Percentiles rank a stretch among this genome's conserved stretches.
Conservation (phyloP, 2,888 invertebrate genomes). For the Bimastos eiseni region DNA sequence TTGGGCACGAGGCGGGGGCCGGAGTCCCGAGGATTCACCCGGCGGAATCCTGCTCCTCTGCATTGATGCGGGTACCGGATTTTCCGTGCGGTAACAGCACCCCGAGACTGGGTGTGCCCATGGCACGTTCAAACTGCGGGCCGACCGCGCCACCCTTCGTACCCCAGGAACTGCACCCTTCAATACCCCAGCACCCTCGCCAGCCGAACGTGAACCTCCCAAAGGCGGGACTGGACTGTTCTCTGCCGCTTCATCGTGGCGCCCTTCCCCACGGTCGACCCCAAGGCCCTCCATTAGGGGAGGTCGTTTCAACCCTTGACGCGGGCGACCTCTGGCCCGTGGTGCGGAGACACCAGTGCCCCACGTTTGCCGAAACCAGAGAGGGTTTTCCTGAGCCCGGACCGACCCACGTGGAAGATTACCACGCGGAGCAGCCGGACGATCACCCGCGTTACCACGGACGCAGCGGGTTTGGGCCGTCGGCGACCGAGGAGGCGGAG, state of each 20-base stretch:
- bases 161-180: not conserved
- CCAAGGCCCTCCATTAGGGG: not conserved
- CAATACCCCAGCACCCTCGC: not conserved
- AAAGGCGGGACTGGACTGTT: not conserved
- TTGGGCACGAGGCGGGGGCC: not conserved
- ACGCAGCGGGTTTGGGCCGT: not conserved
- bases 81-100: not conserved
- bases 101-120: not conserved
- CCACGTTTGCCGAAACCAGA: not conserved
- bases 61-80: not conserved
- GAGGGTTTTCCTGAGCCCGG: not conserved
- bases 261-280: not conserved
- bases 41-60: not conserved
- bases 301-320: not conserved
- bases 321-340: not conserved
- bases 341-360: not conserved
- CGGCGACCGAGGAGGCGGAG: slow-evolving; percentile 3
- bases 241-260: not conserved
- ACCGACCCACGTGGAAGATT: not conserved
- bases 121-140: not conserved
- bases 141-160: not conserved
- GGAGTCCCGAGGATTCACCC: not conserved
- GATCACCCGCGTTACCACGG: not conserved
- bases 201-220: not conserved
- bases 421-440: not conserved